phyloP scores from a whole-genome alignment of 1,140 invertebrate species.

The Trichonephila inaurata region DNA sequence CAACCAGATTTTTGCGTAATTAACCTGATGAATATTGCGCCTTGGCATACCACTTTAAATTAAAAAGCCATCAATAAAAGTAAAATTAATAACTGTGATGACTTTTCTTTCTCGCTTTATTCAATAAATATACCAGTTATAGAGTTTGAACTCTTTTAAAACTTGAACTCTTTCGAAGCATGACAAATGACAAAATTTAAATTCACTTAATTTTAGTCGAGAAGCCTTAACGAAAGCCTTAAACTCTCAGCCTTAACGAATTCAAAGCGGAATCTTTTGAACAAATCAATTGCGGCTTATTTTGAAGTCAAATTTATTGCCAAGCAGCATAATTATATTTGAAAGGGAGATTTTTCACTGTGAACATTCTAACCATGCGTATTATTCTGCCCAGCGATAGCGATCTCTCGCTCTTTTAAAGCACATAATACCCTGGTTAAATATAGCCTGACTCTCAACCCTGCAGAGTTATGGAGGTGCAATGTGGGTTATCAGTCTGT shows the following conservation, averaged over 20 bases:
- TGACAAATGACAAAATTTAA: no score
- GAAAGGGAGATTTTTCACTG: constrained; percentile 22
- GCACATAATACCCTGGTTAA: neutral
- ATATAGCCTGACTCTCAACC: neutral
- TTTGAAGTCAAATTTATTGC: constrained; percentile 2
- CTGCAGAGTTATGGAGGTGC: neutral
- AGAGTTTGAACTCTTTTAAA: no score
- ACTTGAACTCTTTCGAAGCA: no score
- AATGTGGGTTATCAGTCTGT: neutral
- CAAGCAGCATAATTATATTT: neutral
- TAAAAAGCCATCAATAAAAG: no score
- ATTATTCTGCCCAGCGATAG: neutral
- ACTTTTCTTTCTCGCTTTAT: no score
- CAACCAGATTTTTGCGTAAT: no score
- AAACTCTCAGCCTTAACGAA: neutral
- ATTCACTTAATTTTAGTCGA: no score
- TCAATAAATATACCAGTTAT: no score
- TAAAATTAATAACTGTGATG: no score
- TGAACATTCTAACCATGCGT: neutral
- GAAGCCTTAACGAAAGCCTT: no score
- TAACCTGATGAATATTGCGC: no score
- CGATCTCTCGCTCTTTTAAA: neutral
- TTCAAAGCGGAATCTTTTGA: neutral
- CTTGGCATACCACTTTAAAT: no score
- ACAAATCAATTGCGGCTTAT: neutral